Evolutionary conservation across 2,888 invertebrate genomes (phyloP).

Genomic region (Vanessa cardui): DNA sequence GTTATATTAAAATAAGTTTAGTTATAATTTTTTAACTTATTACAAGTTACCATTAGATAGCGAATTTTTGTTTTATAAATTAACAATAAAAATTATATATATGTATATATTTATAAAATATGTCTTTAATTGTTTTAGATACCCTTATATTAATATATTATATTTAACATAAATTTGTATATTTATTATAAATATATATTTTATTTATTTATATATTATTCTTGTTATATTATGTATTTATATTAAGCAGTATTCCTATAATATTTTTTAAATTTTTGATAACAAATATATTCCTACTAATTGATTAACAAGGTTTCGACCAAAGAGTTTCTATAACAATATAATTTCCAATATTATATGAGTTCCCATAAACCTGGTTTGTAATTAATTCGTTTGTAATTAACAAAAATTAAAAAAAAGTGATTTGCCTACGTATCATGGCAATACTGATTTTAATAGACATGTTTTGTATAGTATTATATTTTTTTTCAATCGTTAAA

Average conservation of each 20-base stretch:
- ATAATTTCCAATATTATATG: slow-evolving; percentile 15
- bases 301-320: slow-evolving; percentile 37
- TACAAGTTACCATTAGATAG: slow-evolving; percentile 33
- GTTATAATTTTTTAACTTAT: slow-evolving; percentile 17
- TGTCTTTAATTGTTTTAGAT: neutral
- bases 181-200: neutral
- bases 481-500: no score
- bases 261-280: slow-evolving; percentile 3
- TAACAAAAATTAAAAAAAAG: slow-evolving; percentile 51
- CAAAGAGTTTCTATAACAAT: neutral
- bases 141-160: neutral
- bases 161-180: neutral
- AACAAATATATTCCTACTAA: slow-evolving; percentile 30
- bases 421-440: slow-evolving; percentile 21
- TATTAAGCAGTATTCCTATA: slow-evolving; percentile 20
- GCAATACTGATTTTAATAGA: slow-evolving; percentile 18
- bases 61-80: slow-evolving; percentile 25
- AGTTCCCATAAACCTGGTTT: slow-evolving; percentile 43
- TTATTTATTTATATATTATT: slow-evolving; percentile 2
- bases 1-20: slow-evolving; percentile 20
- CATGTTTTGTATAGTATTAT: neutral
- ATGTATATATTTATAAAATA: neutral
- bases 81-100: neutral
- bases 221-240: slow-evolving; percentile 5
- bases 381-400: slow-evolving; percentile 51